A percentile compares a stretch with the other conserved stretches of the same genome.
phyloP scores from a whole-genome alignment of 2,113 vertebrate genomes.

The Recurvirostra avosetta region DNA sequence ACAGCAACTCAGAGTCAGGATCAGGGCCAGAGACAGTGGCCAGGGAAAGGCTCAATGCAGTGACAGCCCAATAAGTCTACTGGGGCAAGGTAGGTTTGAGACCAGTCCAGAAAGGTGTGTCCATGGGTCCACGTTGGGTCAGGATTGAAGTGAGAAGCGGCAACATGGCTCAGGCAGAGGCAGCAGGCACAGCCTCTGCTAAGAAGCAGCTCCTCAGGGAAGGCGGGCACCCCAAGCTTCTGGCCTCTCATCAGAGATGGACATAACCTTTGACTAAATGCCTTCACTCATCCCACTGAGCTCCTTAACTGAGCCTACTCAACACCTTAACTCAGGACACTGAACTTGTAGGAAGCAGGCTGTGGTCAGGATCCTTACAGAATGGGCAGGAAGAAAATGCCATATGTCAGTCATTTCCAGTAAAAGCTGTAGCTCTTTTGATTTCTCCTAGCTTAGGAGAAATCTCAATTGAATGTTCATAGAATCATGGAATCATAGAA shows the following conservation, averaged over 20 bases:
- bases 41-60: background rate
- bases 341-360: background rate
- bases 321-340: background rate
- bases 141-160: background rate
- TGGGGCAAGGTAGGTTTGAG: background rate
- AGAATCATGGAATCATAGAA: no score
- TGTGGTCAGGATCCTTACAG: background rate
- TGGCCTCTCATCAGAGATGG: background rate
- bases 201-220: background rate
- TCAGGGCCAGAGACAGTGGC: background rate
- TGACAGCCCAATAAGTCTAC: background rate
- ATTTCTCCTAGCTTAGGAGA: background rate
- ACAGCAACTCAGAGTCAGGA: background rate
- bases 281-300: background rate
- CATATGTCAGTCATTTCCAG: background rate
- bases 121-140: background rate
- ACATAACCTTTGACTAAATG: background rate
- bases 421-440: background rate
- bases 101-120: background rate
- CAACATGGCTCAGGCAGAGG: accelerated
- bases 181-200: background rate
- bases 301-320: background rate
- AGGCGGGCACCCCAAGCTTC: background rate
- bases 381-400: background rate
- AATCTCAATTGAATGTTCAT: background rate